Base-by-base conservation (phyloP, 1,140 invertebrate genomes). In the Lucilia cuprina region DNA sequence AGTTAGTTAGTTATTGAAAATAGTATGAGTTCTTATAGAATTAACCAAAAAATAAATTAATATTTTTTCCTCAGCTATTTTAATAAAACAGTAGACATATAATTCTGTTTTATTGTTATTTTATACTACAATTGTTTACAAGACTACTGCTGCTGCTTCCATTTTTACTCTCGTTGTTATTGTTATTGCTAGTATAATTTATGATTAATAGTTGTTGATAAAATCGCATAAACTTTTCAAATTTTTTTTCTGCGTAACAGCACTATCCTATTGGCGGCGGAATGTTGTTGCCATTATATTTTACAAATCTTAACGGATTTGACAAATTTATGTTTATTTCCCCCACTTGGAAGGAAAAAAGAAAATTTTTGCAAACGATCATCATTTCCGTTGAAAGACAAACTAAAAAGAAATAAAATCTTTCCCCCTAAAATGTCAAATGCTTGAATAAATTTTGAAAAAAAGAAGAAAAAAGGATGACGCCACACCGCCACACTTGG, bases 361-460 rank as follows among this genome's bases (percentile, higher is more conserved):
- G 19, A 75, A 75, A 74, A 80, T 19, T 49, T 78, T 80, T 80
- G 77, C 74, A 77, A 80, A 86, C 87, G 88, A 89, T 89, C 88
- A 89, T 88, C 88, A 86, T 85, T 88, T 89, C 88, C 88, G 88
- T 75, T 84, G 25, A 83, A 87, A 86, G 87, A 77, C 65, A 70
- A 70, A 21, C 25, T 4, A 70, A 70, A 21, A 70, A 21, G 65
- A 70, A 21, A 70, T 19, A 70, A 70, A 70, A 70, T 70, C 65
- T 70, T 21, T 10, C 65, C 65, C 65, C 65, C 12, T 21, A 70
- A 21, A 25, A 70, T n/a, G 17, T 25, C 9, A 70, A 70, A 70
- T 70, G 65, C 19, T 21, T 19, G n/a, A 19, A 70, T 21, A 21
- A 25, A 70, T 21, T 70, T 70, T 9, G 0, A 21, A 17, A 21